Evolutionary conservation across 1,140 invertebrate genomes (phyloP), one percentile per base, ranked within the genome.

Genomic region (Marisa cornuarietis): DNA sequence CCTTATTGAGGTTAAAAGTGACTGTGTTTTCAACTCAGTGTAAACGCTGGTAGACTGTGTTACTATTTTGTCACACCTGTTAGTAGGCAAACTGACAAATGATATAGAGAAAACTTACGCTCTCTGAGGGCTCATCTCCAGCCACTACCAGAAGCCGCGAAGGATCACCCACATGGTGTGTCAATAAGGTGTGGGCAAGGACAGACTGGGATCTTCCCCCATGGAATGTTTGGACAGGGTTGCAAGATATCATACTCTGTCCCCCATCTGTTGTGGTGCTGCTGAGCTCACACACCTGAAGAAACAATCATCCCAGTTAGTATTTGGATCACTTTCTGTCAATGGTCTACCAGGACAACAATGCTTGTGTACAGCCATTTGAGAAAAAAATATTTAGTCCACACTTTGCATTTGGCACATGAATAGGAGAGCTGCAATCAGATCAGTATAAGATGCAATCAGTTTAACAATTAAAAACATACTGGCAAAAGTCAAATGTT

Each of bases 181-280:
- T 84, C 54, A 94, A 92, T 71, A 92, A 92, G 4, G 94, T 93
- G 69, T 93, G 92, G 7, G 94, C 93, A 74, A 95, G 89, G 26
- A 94, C 86, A 9, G 93, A 93, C 81, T 94, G 94, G 66, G 92
- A 92, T 26, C 89, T 91, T 7, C 94, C 93, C 6, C 93, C 94
- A 63, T 92, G 88, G 82, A 94, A 93, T 2, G 92, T 93, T 75
- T 94, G 93, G 26, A 94, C 88, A 8, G 92, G 84, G 75, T 94
- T 93, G 84, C 92, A 94, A 3, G 88, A 87, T 76, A 92, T 85
- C 14, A 84, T 71, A 31, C 76, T 68, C 1, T 80, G 80, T 68
- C 84, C 80, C 62, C 52, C 42, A 51, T 82, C 83, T 18, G 84
- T 73, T 52, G 81, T 83, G 0, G 65, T 63, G 49, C 72, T 81